Percentiles rank a stretch among this genome's conserved stretches.
phyloP scores from a whole-genome alignment of 2,113 vertebrate genomes.

The Macquaria ambigua region DNA sequence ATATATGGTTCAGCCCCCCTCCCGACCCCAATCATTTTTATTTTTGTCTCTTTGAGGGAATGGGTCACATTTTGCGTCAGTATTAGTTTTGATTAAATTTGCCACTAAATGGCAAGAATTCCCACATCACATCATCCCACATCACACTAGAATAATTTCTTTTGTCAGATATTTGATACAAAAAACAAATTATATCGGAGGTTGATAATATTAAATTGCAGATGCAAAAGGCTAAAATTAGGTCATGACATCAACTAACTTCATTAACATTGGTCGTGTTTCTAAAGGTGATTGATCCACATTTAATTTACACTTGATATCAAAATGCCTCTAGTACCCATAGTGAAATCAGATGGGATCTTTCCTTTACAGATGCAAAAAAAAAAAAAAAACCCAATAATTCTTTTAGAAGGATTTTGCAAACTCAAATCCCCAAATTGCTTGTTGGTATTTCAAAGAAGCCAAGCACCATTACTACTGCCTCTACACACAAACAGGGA shows the following conservation, averaged over 20 bases:
- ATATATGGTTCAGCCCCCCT: neutral
- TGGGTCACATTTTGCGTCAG: neutral
- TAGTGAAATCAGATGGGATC: neutral
- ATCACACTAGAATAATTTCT: neutral
- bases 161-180: neutral
- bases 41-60: neutral
- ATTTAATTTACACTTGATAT: constrained; percentile 20
- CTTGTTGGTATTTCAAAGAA: neutral
- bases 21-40: neutral
- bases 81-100: neutral
- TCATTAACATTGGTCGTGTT: neutral
- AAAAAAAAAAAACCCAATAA: neutral
- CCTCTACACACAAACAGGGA: constrained; percentile 1
- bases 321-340: neutral
- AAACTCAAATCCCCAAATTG: constrained; percentile 4
- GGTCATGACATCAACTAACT: neutral
- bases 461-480: neutral
- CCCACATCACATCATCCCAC: neutral
- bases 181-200: neutral
- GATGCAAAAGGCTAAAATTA: neutral
- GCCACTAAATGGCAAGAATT: neutral
- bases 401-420: neutral
- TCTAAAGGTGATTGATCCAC: neutral
- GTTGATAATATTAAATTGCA: no score
- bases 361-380: neutral